These are phyloP conservation scores for Pyrrhia umbra DNA, from an alignment of 2,888 invertebrate genomes.

Conservation along the genomic window DNA sequence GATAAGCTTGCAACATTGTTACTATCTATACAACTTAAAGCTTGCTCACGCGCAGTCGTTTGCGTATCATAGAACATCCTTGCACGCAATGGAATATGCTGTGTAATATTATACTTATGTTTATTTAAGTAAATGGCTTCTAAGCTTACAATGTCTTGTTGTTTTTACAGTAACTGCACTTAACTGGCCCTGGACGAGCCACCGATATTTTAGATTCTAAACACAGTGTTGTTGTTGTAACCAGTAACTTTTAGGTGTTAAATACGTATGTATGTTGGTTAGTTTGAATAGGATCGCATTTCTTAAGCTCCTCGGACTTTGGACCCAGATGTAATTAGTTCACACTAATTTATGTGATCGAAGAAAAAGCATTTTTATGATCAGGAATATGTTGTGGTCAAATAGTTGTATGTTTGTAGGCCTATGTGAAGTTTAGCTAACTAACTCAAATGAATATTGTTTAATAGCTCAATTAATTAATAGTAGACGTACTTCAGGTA, in stretches of 20 bases:
- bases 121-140: constrained; percentile 42
- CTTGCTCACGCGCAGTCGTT: constrained; percentile 12
- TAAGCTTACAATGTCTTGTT: constrained; percentile 31
- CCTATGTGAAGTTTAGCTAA: no score
- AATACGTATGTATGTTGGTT: neutral
- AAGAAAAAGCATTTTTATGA: no score
- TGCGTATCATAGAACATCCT: constrained; percentile 19
- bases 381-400: no score
- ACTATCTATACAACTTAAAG: constrained; percentile 17
- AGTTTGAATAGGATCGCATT: neutral
- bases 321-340: no score
- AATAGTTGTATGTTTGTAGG: no score
- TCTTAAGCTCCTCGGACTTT: neutral
- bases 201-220: neutral
- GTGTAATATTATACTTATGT: constrained; percentile 35
- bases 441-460: no score
- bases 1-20: constrained; percentile 8
- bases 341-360: no score
- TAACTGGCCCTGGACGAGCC: neutral
- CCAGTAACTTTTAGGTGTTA: neutral
- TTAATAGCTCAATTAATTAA: no score
- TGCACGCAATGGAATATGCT: constrained; percentile 38
- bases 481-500: no score
- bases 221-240: neutral
- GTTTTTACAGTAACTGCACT: constrained; percentile 17